A percentile compares a stretch with the other conserved stretches of the same genome.
Evolutionary conservation across 2,797 vertebrate species (phyloP).

Genomic region (Anas acuta): DNA sequence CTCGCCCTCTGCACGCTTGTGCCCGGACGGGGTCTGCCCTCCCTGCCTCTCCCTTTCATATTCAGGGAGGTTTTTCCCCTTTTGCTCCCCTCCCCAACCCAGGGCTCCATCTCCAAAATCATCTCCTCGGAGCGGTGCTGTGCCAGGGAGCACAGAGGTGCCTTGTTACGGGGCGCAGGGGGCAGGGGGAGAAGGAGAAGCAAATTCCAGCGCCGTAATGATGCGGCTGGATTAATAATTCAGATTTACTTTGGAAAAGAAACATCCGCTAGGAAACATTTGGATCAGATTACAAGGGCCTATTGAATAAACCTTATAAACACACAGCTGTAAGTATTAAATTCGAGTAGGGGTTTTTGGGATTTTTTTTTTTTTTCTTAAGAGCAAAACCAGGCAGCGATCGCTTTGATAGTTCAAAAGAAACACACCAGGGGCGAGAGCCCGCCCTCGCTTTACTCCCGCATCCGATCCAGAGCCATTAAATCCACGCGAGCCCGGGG

Average conservation of each 20-base stretch:
- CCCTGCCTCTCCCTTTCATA: neutral
- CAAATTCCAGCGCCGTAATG: slow-evolving; percentile 81
- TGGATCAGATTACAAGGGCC: slow-evolving; percentile 82
- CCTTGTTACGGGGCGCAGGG: slow-evolving; percentile 76
- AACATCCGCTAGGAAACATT: slow-evolving; percentile 84
- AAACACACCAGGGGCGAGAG: slow-evolving; percentile 57
- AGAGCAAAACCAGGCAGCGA: slow-evolving; percentile 69
- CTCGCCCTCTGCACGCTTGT: neutral
- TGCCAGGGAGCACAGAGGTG: slow-evolving; percentile 70
- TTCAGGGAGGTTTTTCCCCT: neutral
- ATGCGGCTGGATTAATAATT: slow-evolving; percentile 85
- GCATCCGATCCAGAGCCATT: slow-evolving; percentile 55
- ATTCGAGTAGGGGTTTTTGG: slow-evolving; percentile 71
- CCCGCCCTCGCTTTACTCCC: slow-evolving; percentile 54
- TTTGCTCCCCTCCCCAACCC: neutral
- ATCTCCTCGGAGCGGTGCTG: slow-evolving; percentile 55
- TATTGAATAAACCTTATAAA: slow-evolving; percentile 80
- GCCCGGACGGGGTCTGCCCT: neutral
- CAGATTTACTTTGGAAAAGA: slow-evolving; percentile 85
- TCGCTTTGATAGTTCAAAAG: slow-evolving; percentile 75
- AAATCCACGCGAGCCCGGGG: slow-evolving; percentile 51
- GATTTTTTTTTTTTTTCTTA: neutral
- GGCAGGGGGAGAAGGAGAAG: slow-evolving; percentile 50
- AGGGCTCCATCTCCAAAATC: neutral
- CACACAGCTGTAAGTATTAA: slow-evolving; percentile 82